Evolutionary conservation across 2,888 invertebrate genomes (phyloP), one percentile per base, ranked within the genome.

Genomic region (Poecilobothrus nobilitatus): DNA sequence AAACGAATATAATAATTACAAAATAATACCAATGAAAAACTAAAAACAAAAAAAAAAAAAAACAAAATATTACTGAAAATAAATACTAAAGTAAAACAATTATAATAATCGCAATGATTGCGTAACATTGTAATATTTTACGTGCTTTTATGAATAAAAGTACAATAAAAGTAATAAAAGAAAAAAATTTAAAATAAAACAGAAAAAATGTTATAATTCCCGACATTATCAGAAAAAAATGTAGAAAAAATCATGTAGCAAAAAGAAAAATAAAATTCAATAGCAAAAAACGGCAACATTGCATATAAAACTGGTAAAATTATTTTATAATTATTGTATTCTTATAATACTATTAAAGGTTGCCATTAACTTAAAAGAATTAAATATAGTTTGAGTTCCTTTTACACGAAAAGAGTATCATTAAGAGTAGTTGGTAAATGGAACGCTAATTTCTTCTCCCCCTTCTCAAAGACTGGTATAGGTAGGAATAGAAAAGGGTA

Each of bases 191-290:
- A 18, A 20, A 27, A n/a, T 34, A 22, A 27, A 27, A 27, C 2
- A 27, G 5, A 41, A 22, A 34, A 22, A 27, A 18, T 41, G 18
- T 18, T 20, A 33, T 12, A 34, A 65, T 64, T 70, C 66, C 65
- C 67, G 70, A 68, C 68, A 68, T 69, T 71, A 69, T 71, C 27
- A 44, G 33, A 34, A 18, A 27, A 53, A 15, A 18, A 53, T 53
- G 6, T 53, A 18, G 15, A 53, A 53, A 18, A 53, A 44, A 53
- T 1, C 15, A 53, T 53, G 15, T n/a, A 8, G 12, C n/a, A n/a
- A 53, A 53, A 6, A 53, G 2, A 18, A 53, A 18, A 53, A 53
- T 53, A 6, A 53, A 53, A 53, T 41, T 27, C 27, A 27, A 27
- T 27, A 27, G 5, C 5, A 27, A 5, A 15, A 15, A 41, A 41